Evolutionary conservation across 2,797 vertebrate genomes (phyloP), one percentile per base, ranked within the genome.

Genomic region (Clarias fuscus): DNA sequence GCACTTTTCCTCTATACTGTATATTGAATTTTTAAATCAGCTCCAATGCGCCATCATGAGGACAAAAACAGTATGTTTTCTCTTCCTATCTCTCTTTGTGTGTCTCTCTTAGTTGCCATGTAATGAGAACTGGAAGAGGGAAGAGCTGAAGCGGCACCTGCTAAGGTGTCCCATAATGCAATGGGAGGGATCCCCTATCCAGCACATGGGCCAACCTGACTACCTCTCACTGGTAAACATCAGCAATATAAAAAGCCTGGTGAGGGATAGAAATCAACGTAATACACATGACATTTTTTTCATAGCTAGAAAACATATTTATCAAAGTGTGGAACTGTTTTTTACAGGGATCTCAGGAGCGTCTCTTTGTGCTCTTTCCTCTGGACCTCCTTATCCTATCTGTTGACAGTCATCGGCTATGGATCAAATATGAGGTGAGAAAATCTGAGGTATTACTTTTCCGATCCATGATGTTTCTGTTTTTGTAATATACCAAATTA

Each of bases 381-480:
- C 93, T 94, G 84, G 96, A 97, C 2, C 88, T 97, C 30, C 92
- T 97, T 85, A 93, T 97, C 78, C 94, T 97, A 72, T 96, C 96
- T 71, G 90, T 96, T 0, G 95, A 97, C 91, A 91, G 90, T 86
- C 92, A 95, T 40, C 91, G 88, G 33, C 91, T 94, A 48, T 91
- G 88, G 84, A 88, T 97, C 85, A 95, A 90, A 86, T 97, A 96
- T 84, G 95, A 97, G 95, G 96, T 97, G 91, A 75, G 76, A 81
- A 86, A 80, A 77, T 48, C 5, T 67, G 83, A 33, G 40, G 20
- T 8, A 37, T 77, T 14, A 24, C 10, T 2, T 53, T 56, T 33
- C 7, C 17, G 14, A 62, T 58, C 7, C 5, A 20, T 37, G 48
- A 37, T 3, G 5, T 73, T 83, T 43, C 43, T 58, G 13, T 20